phyloP scores from a whole-genome alignment of 2,888 invertebrate species.

The Spisula solida region DNA sequence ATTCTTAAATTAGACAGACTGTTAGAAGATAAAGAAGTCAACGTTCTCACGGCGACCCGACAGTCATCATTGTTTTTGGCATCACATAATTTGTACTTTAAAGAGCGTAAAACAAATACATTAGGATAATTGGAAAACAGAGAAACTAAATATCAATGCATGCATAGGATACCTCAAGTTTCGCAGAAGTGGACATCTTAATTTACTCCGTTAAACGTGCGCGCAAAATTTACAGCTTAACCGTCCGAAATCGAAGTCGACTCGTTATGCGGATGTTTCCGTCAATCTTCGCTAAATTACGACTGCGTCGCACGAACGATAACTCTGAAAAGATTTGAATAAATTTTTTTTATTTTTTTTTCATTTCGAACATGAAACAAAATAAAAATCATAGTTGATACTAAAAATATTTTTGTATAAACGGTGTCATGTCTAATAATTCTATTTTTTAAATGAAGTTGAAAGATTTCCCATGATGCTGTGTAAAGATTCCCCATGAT shows the following conservation, averaged over 20 bases:
- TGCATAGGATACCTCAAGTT: constrained; percentile 16
- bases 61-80: no score
- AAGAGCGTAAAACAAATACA: no score
- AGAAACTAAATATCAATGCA: not conserved
- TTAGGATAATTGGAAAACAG: not conserved
- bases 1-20: no score
- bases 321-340: not conserved
- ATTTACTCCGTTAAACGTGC: not conserved
- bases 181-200: constrained; percentile 12
- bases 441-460: not conserved
- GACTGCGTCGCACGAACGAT: not conserved
- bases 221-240: constrained; percentile 18
- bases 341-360: not conserved
- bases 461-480: constrained; percentile 28
- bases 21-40: no score
- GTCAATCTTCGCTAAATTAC: constrained; percentile 20
- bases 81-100: no score
- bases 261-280: constrained; percentile 30
- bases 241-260: not conserved
- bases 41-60: no score
- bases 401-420: not conserved
- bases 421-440: not conserved
- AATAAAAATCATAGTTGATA: not conserved
- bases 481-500: constrained; percentile 13
- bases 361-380: not conserved